These are phyloP conservation scores for Limenitis camilla DNA, from an alignment of 2,888 invertebrate genomes.

Conservation along the genomic window DNA sequence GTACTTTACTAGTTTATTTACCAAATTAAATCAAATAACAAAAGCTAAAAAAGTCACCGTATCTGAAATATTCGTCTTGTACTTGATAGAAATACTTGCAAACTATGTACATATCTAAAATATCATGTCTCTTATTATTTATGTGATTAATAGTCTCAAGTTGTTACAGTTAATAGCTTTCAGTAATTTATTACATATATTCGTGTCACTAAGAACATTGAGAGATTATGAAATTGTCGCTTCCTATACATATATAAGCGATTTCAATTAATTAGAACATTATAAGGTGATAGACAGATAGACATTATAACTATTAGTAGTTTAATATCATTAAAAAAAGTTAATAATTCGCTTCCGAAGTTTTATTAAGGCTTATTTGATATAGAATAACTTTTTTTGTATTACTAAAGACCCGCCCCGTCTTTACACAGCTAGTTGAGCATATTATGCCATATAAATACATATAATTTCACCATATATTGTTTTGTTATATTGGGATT, in stretches of 20 bases:
- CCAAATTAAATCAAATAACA: too few relatives aligned
- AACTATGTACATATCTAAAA: neutral
- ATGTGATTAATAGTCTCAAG: slow-evolving; percentile 35
- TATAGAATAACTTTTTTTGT: too few relatives aligned
- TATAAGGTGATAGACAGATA: neutral
- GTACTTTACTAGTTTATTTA: too few relatives aligned
- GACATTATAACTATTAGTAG: neutral
- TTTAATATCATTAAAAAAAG: too few relatives aligned
- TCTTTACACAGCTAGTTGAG: too few relatives aligned
- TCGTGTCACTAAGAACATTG: slow-evolving; percentile 25
- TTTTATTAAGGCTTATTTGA: too few relatives aligned
- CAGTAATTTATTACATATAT: slow-evolving; percentile 33
- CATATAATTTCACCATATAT: too few relatives aligned
- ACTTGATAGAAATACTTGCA: neutral
- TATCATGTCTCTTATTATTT: slow-evolving; percentile 29
- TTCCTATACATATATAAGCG: neutral
- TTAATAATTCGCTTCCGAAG: too few relatives aligned
- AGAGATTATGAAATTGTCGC: slow-evolving; percentile 7
- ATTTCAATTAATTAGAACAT: neutral
- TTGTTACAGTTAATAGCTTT: slow-evolving; percentile 33
- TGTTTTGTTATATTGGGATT: too few relatives aligned
- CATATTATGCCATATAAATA: too few relatives aligned
- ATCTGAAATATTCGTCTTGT: neutral
- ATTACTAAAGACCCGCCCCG: too few relatives aligned
- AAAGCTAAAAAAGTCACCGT: too few relatives aligned